phyloP scores from a whole-genome alignment of 2,113 vertebrate species.

The Pelvicachromis taeniatus region DNA sequence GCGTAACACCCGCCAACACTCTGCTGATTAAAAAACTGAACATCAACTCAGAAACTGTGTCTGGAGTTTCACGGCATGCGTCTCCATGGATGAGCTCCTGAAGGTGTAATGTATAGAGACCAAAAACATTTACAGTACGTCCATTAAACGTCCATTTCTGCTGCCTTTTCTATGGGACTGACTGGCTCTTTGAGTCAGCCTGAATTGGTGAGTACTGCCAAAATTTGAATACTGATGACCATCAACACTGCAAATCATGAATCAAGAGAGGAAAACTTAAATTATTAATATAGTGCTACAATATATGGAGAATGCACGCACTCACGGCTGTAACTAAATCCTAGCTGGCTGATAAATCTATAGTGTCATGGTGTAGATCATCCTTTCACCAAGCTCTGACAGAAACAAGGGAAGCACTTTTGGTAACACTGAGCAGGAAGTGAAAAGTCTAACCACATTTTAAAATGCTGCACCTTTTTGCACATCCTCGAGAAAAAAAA shows the following conservation, averaged over 20 bases:
- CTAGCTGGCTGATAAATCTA: background rate
- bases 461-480: background rate
- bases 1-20: background rate
- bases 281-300: background rate
- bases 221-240: background rate
- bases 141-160: too few species aligned
- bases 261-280: background rate
- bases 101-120: background rate
- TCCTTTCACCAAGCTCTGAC: background rate
- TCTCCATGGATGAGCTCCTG: background rate
- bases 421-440: background rate
- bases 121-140: background rate
- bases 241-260: background rate
- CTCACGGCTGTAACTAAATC: background rate
- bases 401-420: background rate
- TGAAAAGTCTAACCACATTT: background rate
- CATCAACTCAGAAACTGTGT: background rate
- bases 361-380: background rate
- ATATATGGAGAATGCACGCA: background rate
- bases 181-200: background rate
- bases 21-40: background rate
- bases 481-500: background rate
- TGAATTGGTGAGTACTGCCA: background rate
- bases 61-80: background rate
- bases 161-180: background rate